These are phyloP conservation scores for pig (Sus scrofa) DNA, from an alignment of 2,113 vertebrate species.

Conservation along the genomic window DNA sequence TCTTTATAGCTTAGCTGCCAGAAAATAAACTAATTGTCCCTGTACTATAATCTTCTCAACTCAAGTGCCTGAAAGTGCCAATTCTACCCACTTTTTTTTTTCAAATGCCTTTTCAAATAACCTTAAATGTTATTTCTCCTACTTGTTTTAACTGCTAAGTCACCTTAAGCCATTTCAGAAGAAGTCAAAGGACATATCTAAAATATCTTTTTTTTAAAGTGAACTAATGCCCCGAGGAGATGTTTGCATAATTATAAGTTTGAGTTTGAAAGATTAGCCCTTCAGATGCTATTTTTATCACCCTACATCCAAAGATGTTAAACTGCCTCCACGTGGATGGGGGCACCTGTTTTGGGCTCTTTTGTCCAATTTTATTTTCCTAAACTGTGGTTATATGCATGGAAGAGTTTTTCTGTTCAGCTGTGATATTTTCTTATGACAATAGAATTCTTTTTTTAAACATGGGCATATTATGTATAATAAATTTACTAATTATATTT, in stretches of 20 bases:
- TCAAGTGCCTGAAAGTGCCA: conserved; percentile 52
- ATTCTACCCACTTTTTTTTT: conserved; percentile 45
- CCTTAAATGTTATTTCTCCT: conserved; percentile 68
- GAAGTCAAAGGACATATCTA: conserved; percentile 77
- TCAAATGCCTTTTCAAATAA: conserved; percentile 74
- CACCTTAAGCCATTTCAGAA: conserved; percentile 78
- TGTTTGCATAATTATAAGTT: conserved; percentile 80
- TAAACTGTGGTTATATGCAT: conserved; percentile 19
- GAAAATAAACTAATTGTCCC: conserved; percentile 78
- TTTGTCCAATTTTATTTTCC: conserved; percentile 21
- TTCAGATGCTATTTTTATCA: conserved; percentile 75
- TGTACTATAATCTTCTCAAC: conserved; percentile 73
- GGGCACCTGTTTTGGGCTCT: neutral
- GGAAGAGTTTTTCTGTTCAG: conserved; percentile 37
- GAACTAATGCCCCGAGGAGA: conserved; percentile 74
- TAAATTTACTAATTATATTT: conserved; percentile 73
- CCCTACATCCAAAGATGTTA: conserved; percentile 38
- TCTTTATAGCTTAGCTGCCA: conserved; percentile 43
- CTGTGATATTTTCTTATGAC: neutral
- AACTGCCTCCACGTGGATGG: neutral
- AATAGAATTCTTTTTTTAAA: conserved; percentile 63
- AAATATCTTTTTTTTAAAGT: conserved; percentile 43
- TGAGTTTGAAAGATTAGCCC: conserved; percentile 74
- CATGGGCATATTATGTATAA: conserved; percentile 58
- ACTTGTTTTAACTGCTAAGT: conserved; percentile 77